phyloP scores from a whole-genome alignment of 37 sponge, comb jelly and placozoan species.

The Halichondria panicea region DNA sequence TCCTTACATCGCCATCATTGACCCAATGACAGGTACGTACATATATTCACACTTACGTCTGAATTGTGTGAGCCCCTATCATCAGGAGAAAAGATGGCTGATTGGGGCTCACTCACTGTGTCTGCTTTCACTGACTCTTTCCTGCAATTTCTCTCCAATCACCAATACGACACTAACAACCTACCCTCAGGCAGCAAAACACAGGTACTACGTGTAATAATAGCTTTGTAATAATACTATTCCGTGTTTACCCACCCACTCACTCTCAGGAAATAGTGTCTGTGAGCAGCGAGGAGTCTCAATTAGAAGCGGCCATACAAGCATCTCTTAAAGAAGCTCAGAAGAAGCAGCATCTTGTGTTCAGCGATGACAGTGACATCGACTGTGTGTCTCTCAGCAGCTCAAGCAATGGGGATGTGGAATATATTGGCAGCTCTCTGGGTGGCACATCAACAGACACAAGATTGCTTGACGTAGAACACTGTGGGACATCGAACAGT shows the following conservation, averaged over 20 bases:
- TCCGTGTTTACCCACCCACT: background rate
- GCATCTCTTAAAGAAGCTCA: constrained; percentile 59
- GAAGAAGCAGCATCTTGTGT: background rate
- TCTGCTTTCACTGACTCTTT: constrained; percentile 2
- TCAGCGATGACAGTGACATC: constrained; percentile 35
- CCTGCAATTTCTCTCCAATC: constrained; percentile 8
- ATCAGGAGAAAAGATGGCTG: constrained; percentile 61
- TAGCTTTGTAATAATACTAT: no score
- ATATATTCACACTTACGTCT: no score
- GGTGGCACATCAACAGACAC: background rate
- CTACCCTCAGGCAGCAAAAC: no score
- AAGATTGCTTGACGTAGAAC: background rate
- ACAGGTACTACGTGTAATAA: no score
- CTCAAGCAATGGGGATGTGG: constrained; percentile 34
- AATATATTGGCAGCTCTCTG: background rate
- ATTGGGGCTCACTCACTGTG: constrained; percentile 40
- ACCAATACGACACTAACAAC: constrained; percentile 2
- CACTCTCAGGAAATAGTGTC: constrained; percentile 3
- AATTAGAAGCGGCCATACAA: constrained; percentile 79
- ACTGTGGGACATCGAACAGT: background rate
- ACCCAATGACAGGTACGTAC: constrained; percentile 83
- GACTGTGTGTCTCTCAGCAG: constrained; percentile 15
- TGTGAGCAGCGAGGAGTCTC: constrained; percentile 71
- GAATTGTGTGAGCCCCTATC: no score
- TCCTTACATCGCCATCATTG: constrained; percentile 83